Conservation (phyloP, 2,888 invertebrate genomes). For the Sarcophaga carnaria region DNA sequence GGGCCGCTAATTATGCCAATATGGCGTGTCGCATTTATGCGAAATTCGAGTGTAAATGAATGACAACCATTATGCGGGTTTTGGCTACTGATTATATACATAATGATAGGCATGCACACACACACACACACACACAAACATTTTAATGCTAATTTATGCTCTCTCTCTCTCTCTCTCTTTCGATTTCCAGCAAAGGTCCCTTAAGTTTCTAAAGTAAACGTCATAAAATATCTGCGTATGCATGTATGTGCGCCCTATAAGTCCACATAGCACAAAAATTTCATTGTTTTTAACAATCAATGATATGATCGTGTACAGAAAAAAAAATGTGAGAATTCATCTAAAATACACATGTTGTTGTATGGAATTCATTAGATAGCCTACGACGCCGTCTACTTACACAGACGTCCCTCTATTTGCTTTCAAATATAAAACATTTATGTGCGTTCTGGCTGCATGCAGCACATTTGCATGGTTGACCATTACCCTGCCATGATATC, state of each 20-base stretch:
- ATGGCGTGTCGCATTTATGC: conserved; percentile 68
- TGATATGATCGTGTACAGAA: neutral
- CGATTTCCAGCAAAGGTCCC: neutral
- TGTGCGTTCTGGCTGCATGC: neutral
- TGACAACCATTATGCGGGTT: conserved; percentile 77
- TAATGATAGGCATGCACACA: conserved; percentile 22
- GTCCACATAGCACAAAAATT: neutral
- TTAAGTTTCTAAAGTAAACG: conserved; percentile 39
- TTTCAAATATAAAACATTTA: neutral
- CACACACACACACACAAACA: conserved; percentile 2
- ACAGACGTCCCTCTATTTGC: neutral
- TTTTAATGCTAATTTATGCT: neutral
- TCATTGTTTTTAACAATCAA: neutral
- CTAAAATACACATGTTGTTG: conserved; percentile 63
- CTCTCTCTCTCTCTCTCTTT: conserved; percentile 3
- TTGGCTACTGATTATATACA: conserved; percentile 71
- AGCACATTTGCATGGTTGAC: neutral
- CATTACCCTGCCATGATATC: neutral
- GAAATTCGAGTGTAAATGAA: conserved; percentile 71
- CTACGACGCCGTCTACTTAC: too few relatives aligned
- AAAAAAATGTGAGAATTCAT: conserved; percentile 32
- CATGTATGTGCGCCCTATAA: neutral
- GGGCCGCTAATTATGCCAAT: conserved; percentile 75
- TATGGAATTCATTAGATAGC: conserved; percentile 53
- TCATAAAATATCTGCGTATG: conserved; percentile 26